phyloP scores from a whole-genome alignment of 37 sponge, comb jelly and placozoan genomes.

The Aphrocallistes beatrix region DNA sequence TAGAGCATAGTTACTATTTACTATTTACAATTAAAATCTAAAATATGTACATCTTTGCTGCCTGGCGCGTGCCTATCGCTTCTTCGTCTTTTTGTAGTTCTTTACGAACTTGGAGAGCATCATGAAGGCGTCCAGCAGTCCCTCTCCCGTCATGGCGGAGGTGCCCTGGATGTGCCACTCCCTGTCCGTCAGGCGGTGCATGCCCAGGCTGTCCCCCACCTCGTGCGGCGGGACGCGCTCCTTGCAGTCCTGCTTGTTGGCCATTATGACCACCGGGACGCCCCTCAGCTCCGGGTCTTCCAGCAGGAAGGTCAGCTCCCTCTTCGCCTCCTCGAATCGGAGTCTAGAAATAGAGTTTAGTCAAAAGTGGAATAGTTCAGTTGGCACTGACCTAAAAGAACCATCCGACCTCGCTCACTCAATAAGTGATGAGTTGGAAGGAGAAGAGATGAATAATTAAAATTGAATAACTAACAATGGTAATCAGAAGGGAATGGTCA shows the following conservation, averaged over 20 bases:
- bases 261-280: background rate
- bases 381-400: no score
- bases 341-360: no score
- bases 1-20: no score
- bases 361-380: no score
- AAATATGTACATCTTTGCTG: no score
- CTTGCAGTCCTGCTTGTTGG: conserved; percentile 19
- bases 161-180: conserved; percentile 14
- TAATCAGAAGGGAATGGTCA: no score
- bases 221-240: background rate
- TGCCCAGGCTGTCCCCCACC: background rate
- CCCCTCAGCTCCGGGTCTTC: background rate
- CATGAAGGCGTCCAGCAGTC: background rate
- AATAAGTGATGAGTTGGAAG: background rate
- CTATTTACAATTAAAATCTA: no score
- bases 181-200: background rate
- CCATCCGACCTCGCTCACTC: background rate
- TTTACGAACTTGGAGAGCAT: background rate
- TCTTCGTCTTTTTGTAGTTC: background rate
- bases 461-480: no score
- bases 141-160: background rate
- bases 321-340: background rate
- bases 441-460: background rate
- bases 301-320: conserved; percentile 2
- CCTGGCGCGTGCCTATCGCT: background rate